Percentiles rank a stretch among this genome's conserved stretches.
Conservation (phyloP, 2,888 invertebrate species). For the Empis stercorea region DNA sequence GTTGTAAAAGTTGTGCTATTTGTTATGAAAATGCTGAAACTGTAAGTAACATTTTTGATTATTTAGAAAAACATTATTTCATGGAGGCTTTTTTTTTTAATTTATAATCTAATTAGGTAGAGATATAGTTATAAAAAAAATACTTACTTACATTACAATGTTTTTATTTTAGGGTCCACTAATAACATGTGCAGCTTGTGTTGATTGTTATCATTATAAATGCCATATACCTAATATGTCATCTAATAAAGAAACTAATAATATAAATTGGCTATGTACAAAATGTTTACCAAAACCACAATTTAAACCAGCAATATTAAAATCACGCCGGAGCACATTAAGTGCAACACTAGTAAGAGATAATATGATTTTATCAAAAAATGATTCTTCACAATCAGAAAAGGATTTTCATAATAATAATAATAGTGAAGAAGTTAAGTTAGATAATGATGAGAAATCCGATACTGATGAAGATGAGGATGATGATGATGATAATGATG, state of each 20-base stretch:
- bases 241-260: conserved; percentile 39
- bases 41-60: too few species aligned
- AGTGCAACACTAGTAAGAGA: background rate
- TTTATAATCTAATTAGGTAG: background rate
- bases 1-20: conserved; percentile 75
- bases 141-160: background rate
- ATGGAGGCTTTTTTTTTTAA: background rate
- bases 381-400: background rate
- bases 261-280: conserved; percentile 57
- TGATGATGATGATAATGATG: too few species aligned
- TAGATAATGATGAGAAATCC: too few species aligned
- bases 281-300: conserved; percentile 39
- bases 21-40: conserved; percentile 67
- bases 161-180: conserved; percentile 47
- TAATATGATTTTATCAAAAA: too few species aligned
- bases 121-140: too few species aligned
- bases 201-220: conserved; percentile 69
- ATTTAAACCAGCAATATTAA: background rate
- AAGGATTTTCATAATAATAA: background rate
- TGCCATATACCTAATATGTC: conserved; percentile 64
- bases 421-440: too few species aligned
- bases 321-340: background rate
- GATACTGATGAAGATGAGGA: too few species aligned
- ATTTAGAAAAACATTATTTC: too few species aligned
- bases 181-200: conserved; percentile 70